These are phyloP conservation scores for Thamnophis sirtalis DNA, from an alignment of 2,113 vertebrate species.

Conservation along the genomic window DNA sequence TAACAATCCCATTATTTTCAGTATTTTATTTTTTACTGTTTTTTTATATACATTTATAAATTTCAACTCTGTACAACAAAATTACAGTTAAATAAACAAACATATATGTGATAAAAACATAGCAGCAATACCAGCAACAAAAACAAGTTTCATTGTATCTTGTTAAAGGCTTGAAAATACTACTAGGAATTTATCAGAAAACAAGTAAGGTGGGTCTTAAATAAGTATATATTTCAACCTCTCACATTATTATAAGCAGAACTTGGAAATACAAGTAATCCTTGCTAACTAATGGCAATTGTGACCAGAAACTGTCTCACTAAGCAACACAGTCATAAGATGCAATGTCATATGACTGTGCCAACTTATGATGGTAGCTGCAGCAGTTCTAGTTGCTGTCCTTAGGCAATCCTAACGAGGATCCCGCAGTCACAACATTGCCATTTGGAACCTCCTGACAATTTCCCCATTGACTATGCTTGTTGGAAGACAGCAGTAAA, in stretches of 20 bases:
- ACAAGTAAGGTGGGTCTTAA: background rate
- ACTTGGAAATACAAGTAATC: background rate
- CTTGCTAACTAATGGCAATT: background rate
- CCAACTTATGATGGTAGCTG: background rate
- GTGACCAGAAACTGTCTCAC: background rate
- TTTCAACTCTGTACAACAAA: background rate
- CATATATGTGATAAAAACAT: background rate
- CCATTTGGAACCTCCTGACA: background rate
- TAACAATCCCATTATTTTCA: background rate
- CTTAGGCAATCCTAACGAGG: background rate
- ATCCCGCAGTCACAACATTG: no score
- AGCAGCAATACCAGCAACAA: background rate
- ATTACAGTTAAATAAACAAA: background rate
- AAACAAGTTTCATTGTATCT: background rate
- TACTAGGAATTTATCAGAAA: background rate
- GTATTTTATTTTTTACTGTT: background rate
- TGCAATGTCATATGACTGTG: background rate
- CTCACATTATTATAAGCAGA: background rate
- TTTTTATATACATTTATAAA: background rate
- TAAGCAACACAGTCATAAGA: background rate
- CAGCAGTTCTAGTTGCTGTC: background rate
- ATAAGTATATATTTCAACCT: background rate
- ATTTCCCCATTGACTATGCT: background rate
- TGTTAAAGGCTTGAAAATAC: background rate
- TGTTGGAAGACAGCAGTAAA: background rate